A percentile compares a stretch with the other conserved stretches of the same genome.
phyloP scores from a whole-genome alignment of 2,888 invertebrate species.

The Allacma fusca region DNA sequence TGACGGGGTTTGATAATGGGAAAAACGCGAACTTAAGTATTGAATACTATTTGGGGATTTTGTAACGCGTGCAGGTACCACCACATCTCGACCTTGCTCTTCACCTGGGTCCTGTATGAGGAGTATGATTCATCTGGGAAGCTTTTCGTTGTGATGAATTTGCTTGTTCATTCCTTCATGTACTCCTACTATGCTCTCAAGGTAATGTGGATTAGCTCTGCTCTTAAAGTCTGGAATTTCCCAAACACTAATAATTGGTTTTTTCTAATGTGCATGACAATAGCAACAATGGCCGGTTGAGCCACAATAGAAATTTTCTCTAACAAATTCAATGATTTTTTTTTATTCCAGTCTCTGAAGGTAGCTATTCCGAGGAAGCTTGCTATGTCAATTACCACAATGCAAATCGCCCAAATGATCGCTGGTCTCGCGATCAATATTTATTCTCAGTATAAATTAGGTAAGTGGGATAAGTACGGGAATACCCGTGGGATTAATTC shows the following conservation, averaged over 20 bases:
- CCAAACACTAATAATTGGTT: too few relatives aligned
- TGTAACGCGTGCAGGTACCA: background rate
- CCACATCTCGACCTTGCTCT: constrained; percentile 13
- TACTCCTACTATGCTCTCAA: constrained; percentile 8
- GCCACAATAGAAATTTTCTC: too few relatives aligned
- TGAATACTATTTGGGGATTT: too few relatives aligned
- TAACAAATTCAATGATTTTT: too few relatives aligned
- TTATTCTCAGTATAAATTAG: constrained; percentile 16
- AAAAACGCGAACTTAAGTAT: too few relatives aligned
- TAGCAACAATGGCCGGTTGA: too few relatives aligned
- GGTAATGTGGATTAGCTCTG: too few relatives aligned
- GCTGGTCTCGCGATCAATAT: background rate
- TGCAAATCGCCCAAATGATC: constrained; percentile 6
- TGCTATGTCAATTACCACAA: constrained; percentile 2
- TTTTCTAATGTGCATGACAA: too few relatives aligned
- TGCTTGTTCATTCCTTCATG: constrained; percentile 8
- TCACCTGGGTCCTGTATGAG: constrained; percentile 4
- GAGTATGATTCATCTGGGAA: constrained; percentile 11
- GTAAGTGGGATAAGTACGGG: too few relatives aligned
- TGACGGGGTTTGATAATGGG: too few relatives aligned
- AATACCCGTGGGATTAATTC: too few relatives aligned
- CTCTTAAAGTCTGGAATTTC: too few relatives aligned
- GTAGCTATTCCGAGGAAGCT: constrained; percentile 1
- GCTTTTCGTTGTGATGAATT: constrained; percentile 5
- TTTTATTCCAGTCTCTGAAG: background rate